Percentiles rank a stretch among this genome's conserved stretches.
Evolutionary conservation across 2,888 invertebrate species (phyloP).

Genomic region (Gibbula magus): DNA sequence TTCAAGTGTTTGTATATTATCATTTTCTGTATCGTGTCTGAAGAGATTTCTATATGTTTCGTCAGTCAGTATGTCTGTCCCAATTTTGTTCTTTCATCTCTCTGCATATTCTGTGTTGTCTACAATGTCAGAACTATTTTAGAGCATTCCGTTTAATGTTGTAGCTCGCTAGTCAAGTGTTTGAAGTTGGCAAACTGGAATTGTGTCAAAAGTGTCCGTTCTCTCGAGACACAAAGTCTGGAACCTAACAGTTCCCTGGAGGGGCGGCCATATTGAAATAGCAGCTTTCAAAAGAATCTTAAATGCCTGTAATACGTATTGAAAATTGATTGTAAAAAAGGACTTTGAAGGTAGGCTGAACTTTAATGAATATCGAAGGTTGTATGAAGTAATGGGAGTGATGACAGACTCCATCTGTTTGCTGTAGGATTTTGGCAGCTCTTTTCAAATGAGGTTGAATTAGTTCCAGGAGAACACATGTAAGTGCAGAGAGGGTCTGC

Average conservation of each 20-base stretch:
- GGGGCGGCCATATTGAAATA: conserved; percentile 1
- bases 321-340: neutral
- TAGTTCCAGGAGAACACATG: no score
- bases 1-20: no score
- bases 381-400: no score
- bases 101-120: neutral
- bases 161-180: neutral
- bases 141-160: neutral
- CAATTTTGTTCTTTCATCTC: neutral
- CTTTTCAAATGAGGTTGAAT: no score
- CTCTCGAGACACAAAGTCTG: neutral
- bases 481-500: no score
- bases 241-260: neutral
- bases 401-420: no score
- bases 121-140: neutral
- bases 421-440: no score
- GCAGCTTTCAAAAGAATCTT: neutral
- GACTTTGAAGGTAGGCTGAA: no score
- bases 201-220: neutral
- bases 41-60: neutral
- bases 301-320: conserved; percentile 4
- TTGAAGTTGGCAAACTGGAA: neutral
- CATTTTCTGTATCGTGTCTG: no score
- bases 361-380: no score
- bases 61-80: neutral